phyloP scores from a whole-genome alignment of 64 coral and sea anemone genomes.

The Montipora efflorescens region DNA sequence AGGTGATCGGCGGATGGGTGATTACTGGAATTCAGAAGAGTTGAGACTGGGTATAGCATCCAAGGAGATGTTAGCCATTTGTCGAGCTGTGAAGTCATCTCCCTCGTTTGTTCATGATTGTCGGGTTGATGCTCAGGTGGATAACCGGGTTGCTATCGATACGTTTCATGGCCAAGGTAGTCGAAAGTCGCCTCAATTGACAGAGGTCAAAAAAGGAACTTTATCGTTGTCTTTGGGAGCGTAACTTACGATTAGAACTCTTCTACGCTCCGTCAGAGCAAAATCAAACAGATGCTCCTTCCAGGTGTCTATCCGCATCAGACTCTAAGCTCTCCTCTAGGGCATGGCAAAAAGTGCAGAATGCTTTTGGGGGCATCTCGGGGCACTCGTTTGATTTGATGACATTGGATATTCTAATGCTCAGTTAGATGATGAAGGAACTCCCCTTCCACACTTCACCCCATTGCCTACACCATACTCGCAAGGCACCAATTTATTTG shows the following conservation, averaged over 20 bases:
- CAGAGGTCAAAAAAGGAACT: not conserved
- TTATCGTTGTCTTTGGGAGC: not conserved
- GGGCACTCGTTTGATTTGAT: too few species aligned
- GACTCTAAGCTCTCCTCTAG: too few species aligned
- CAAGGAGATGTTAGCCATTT: slow-evolving; percentile 26
- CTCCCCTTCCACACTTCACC: too few species aligned
- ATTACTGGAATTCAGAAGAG: slow-evolving; percentile 2
- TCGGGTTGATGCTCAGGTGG: not conserved
- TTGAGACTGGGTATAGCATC: not conserved
- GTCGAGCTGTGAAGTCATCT: not conserved
- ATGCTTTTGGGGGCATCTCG: too few species aligned
- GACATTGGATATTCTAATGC: too few species aligned
- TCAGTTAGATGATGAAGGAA: too few species aligned
- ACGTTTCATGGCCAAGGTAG: not conserved
- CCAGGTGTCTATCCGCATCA: too few species aligned
- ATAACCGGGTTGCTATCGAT: not conserved
- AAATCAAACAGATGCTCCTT: not conserved
- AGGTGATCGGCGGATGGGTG: not conserved
- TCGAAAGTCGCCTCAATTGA: not conserved
- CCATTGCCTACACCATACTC: too few species aligned
- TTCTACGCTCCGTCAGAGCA: too few species aligned
- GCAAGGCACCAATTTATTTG: too few species aligned
- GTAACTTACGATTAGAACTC: too few species aligned
- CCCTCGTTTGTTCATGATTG: not conserved
- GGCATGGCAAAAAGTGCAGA: too few species aligned